Conservation (phyloP, 92 coral and sea anemone genomes). For the Ricordea florida region DNA sequence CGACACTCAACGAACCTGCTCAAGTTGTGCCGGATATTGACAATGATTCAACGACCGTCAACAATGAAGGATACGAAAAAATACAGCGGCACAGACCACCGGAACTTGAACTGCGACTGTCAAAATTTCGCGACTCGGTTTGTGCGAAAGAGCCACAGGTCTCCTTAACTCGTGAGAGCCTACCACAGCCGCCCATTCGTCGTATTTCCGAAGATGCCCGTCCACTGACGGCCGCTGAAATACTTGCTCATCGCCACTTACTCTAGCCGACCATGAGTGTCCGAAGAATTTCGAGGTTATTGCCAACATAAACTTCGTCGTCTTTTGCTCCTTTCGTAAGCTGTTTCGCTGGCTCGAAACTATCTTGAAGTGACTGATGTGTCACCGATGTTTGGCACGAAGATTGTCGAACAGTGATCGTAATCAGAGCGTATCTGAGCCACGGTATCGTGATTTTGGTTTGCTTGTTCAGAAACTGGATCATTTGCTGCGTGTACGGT, state of each 20-base stretch:
- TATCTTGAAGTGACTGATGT: no score
- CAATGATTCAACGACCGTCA: conserved; percentile 10
- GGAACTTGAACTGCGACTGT: conserved; percentile 77
- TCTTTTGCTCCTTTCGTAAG: no score
- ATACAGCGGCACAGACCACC: conserved; percentile 44
- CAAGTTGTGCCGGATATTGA: conserved; percentile 93
- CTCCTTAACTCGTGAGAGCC: conserved; percentile 66
- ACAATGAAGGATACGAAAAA: conserved; percentile 19
- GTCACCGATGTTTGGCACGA: no score
- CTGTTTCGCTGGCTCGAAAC: no score
- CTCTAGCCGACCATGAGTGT: conserved; percentile 37
- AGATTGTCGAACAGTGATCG: no score
- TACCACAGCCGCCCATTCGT: conserved; percentile 87
- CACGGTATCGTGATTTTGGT: no score
- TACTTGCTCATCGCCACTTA: conserved; percentile 89
- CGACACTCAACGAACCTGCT: conserved; percentile 76
- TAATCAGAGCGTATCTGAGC: no score
- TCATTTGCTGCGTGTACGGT: no score
- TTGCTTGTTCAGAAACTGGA: no score
- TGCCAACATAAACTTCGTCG: no score
- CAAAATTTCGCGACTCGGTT: conserved; percentile 79
- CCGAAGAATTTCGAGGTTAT: conserved; percentile 1
- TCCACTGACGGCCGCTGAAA: conserved; percentile 89
- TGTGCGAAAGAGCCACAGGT: conserved; percentile 64
- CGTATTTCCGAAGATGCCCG: conserved; percentile 90